Percentiles rank a stretch among this genome's conserved stretches.
These are phyloP conservation scores for Lasaia peninsularis DNA, from an alignment of 1,140 invertebrate genomes.

Conservation along the genomic window DNA sequence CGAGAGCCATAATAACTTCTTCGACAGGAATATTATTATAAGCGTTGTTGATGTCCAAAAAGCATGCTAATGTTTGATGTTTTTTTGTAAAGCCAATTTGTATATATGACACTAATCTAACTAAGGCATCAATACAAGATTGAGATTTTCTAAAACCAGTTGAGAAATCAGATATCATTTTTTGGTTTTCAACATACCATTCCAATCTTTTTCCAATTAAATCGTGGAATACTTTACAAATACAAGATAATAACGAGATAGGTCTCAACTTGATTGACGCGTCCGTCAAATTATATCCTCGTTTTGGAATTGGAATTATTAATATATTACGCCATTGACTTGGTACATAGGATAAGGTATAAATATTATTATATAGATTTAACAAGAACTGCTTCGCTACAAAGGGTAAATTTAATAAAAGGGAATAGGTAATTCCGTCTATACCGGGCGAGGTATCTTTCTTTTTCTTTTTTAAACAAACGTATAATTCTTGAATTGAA, in stretches of 20 bases:
- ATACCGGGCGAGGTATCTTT: neutral
- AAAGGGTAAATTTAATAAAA: neutral
- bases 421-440: neutral
- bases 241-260: neutral
- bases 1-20: constrained; percentile 20
- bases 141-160: constrained; percentile 12
- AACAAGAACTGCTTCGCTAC: constrained; percentile 5
- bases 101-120: constrained; percentile 2
- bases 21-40: constrained; percentile 12
- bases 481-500: neutral
- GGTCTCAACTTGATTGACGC: neutral
- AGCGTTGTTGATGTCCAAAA: constrained; percentile 2
- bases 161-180: neutral
- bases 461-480: constrained; percentile 7
- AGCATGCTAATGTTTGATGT: neutral
- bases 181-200: neutral
- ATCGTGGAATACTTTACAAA: constrained; percentile 12
- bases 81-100: constrained; percentile 5
- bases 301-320: constrained; percentile 15
- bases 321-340: constrained; percentile 15
- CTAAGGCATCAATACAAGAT: neutral
- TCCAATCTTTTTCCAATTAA: neutral
- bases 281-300: neutral
- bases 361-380: constrained; percentile 12
- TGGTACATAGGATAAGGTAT: neutral